A percentile compares a stretch with the other conserved stretches of the same genome.
Evolutionary conservation across 2,888 invertebrate species (phyloP).

Genomic region (Phortica okadai): DNA sequence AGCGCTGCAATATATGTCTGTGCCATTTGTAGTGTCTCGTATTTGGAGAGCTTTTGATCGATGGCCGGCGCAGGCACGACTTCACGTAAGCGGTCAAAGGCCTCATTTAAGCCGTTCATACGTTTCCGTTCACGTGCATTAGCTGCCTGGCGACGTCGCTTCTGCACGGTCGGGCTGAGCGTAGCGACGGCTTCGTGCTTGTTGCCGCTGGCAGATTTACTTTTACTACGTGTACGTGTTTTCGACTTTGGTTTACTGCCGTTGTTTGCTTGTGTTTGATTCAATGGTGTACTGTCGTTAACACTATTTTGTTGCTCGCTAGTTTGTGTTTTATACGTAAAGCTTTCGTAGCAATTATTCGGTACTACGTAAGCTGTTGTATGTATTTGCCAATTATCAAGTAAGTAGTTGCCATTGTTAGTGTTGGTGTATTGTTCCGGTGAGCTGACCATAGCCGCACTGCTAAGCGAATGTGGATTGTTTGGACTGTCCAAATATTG

Average conservation of each 20-base stretch:
- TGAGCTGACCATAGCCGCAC: slow-evolving; percentile 18
- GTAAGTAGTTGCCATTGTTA: slow-evolving; percentile 3
- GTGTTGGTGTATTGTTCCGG: slow-evolving; percentile 30
- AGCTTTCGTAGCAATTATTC: slow-evolving; percentile 43
- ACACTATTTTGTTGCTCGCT: background rate
- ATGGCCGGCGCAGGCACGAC: slow-evolving; percentile 85
- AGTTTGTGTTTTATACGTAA: background rate
- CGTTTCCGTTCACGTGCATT: slow-evolving; percentile 85
- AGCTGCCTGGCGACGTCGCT: slow-evolving; percentile 82
- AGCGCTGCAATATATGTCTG: slow-evolving; percentile 85
- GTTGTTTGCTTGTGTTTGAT: background rate
- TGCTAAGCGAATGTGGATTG: slow-evolving; percentile 52
- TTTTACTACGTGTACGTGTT: slow-evolving; percentile 1
- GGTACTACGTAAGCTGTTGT: slow-evolving; percentile 4
- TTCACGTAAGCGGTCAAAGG: slow-evolving; percentile 84
- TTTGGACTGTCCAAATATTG: slow-evolving; percentile 70
- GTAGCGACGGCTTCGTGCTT: slow-evolving; percentile 30
- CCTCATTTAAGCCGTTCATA: slow-evolving; percentile 87
- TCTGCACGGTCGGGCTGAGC: slow-evolving; percentile 79
- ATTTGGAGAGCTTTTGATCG: slow-evolving; percentile 86
- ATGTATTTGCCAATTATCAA: background rate
- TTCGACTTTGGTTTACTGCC: background rate
- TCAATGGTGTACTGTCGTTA: background rate
- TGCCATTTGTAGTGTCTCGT: slow-evolving; percentile 88
- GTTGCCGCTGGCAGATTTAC: slow-evolving; percentile 23